Conservation (phyloP, 2,888 invertebrate species). For the Cordilura impudica region DNA sequence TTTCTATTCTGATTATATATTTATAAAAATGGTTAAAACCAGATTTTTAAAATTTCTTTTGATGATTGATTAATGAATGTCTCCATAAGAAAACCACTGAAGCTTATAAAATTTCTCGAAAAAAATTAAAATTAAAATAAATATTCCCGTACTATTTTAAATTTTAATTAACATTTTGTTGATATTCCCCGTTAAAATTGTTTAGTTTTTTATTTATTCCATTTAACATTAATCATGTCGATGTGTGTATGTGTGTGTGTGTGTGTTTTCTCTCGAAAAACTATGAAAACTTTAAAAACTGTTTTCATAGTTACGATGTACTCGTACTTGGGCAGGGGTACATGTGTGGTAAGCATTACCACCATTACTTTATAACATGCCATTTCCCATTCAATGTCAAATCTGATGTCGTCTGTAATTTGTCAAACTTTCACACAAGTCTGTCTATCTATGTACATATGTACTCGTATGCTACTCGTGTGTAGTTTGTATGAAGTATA, state of each 20-base stretch:
- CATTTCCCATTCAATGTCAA: conserved; percentile 68
- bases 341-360: conserved; percentile 22
- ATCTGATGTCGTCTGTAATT: conserved; percentile 72
- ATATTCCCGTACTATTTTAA: neutral
- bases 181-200: neutral
- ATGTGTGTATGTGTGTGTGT: neutral
- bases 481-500: neutral
- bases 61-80: neutral
- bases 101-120: neutral
- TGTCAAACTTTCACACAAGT: conserved; percentile 70
- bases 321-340: neutral
- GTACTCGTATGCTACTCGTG: neutral
- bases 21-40: no score
- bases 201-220: conserved; percentile 22
- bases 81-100: neutral
- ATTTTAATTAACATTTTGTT: neutral
- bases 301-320: neutral
- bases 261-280: neutral
- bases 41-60: neutral
- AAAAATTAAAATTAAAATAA: no score
- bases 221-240: conserved; percentile 39
- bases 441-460: neutral
- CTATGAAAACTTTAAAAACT: conserved; percentile 25
- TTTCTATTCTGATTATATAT: no score
- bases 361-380: conserved; percentile 47